These are phyloP conservation scores for Takifugu bimaculatus DNA, from an alignment of 2,113 vertebrate genomes.

Conservation along the genomic window DNA sequence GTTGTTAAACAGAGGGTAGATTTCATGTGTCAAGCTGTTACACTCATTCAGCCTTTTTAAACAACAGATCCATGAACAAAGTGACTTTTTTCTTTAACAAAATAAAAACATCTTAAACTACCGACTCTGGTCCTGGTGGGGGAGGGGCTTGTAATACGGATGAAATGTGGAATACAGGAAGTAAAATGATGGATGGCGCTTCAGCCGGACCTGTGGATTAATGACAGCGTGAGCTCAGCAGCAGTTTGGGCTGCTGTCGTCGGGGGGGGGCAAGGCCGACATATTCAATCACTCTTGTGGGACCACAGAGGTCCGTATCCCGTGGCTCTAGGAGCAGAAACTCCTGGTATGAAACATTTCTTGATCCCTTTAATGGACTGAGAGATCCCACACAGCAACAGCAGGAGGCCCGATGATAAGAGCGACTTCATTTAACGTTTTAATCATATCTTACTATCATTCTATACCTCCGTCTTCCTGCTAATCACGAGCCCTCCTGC, in stretches of 20 bases:
- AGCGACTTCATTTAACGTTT: not conserved
- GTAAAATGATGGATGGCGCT: conserved; percentile 32
- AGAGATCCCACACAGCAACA: too few relatives aligned
- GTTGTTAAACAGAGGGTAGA: conserved; percentile 32
- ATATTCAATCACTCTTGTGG: conserved; percentile 16
- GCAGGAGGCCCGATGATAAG: not conserved
- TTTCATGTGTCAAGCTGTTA: conserved; percentile 21
- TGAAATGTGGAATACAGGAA: conserved; percentile 5
- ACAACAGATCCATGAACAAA: not conserved
- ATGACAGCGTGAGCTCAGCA: not conserved
- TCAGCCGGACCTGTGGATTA: conserved; percentile 3
- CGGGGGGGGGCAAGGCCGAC: not conserved
- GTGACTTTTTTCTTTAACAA: not conserved
- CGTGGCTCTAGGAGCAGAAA: not conserved
- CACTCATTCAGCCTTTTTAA: conserved; percentile 8
- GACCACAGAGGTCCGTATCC: conserved; percentile 2
- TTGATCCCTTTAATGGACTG: too few relatives aligned
- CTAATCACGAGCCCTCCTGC: not conserved
- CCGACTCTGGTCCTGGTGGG: not conserved
- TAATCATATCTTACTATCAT: not conserved
- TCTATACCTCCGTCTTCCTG: conserved; percentile 1
- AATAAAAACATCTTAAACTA: not conserved
- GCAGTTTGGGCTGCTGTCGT: too few relatives aligned
- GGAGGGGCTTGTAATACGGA: conserved; percentile 3
- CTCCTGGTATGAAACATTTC: too few relatives aligned